Conservation (phyloP, 2,113 vertebrate genomes). For the Grammomys surdaster region DNA sequence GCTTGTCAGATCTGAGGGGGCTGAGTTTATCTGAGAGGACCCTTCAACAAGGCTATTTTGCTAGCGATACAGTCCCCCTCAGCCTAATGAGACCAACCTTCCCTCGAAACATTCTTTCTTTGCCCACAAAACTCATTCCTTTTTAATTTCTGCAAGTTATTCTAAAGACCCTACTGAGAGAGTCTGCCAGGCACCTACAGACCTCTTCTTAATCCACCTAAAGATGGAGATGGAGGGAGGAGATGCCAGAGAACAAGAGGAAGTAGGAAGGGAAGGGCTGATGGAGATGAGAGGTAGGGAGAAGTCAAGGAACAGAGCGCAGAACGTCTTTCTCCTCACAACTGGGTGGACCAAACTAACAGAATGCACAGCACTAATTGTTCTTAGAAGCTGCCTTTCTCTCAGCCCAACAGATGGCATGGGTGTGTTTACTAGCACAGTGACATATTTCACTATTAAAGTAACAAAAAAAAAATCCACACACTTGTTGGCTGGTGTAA, state of each 20-base stretch:
- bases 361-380: slow-evolving; percentile 75
- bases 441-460: slow-evolving; percentile 89
- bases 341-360: slow-evolving; percentile 60
- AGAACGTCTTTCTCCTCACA: slow-evolving; percentile 59
- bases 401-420: slow-evolving; percentile 88
- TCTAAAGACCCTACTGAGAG: slow-evolving; percentile 46
- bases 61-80: neutral
- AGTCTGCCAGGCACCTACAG: neutral
- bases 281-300: neutral
- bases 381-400: slow-evolving; percentile 84
- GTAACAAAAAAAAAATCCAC: slow-evolving; percentile 82
- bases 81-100: neutral
- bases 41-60: neutral
- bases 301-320: neutral
- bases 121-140: neutral
- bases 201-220: slow-evolving; percentile 47
- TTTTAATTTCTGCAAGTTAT: neutral
- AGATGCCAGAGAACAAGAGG: neutral
- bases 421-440: slow-evolving; percentile 87
- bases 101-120: neutral
- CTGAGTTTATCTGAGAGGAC: neutral
- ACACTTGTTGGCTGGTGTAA: slow-evolving; percentile 85
- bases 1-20: neutral
- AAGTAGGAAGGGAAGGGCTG: neutral
- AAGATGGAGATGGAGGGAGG: slow-evolving; percentile 25